These are phyloP conservation scores for Kryptolebias marmoratus DNA, from an alignment of 2,113 vertebrate genomes.

Conservation along the genomic window DNA sequence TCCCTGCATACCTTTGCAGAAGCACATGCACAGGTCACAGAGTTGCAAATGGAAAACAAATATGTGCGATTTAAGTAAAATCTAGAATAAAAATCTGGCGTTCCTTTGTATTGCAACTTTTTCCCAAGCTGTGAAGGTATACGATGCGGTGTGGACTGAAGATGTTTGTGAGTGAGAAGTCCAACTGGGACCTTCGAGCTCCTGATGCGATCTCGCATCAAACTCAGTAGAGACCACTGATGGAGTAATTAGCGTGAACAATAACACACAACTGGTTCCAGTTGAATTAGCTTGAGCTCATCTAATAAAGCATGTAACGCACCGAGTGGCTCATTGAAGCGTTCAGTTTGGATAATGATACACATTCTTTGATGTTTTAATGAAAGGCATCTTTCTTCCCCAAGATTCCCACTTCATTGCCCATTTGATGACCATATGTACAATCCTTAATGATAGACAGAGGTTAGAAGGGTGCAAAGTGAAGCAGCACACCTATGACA, in stretches of 20 bases:
- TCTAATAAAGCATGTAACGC: slow-evolving; percentile 63
- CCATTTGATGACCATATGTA: slow-evolving; percentile 36
- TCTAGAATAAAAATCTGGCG: no score
- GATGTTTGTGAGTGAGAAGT: slow-evolving; percentile 32
- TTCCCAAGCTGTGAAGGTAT: no score
- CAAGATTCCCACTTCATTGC: slow-evolving; percentile 38
- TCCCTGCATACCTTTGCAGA: slow-evolving; percentile 67
- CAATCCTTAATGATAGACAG: slow-evolving; percentile 41
- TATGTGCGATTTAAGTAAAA: no score
- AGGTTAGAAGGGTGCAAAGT: slow-evolving; percentile 11
- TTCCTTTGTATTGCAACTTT: no score
- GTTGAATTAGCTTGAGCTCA: slow-evolving; percentile 64
- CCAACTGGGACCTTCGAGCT: slow-evolving; percentile 42
- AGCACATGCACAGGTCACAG: slow-evolving; percentile 59
- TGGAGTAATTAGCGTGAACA: slow-evolving; percentile 70
- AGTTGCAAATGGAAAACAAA: slow-evolving; percentile 47
- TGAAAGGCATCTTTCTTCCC: slow-evolving; percentile 52
- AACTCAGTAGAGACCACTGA: slow-evolving; percentile 37
- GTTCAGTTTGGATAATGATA: slow-evolving; percentile 50
- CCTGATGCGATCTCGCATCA: slow-evolving; percentile 39
- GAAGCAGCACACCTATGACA: not conserved
- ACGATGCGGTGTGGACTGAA: not conserved
- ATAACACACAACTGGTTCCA: slow-evolving; percentile 60
- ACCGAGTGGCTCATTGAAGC: slow-evolving; percentile 61
- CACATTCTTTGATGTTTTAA: slow-evolving; percentile 72